phyloP scores from a whole-genome alignment of 1,140 invertebrate species.

The Calosoma granatense region DNA sequence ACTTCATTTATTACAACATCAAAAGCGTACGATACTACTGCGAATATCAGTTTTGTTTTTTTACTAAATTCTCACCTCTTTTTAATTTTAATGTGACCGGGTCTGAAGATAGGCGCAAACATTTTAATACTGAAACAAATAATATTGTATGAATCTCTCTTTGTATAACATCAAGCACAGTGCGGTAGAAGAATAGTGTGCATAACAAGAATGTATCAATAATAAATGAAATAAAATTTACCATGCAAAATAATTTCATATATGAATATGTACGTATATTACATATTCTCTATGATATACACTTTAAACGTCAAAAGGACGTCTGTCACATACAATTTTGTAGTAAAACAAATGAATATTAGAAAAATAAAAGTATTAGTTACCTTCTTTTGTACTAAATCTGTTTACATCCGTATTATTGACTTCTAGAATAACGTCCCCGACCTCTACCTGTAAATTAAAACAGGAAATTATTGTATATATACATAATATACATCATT shows the following conservation, averaged over 20 bases:
- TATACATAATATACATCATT: no score
- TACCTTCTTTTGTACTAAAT: constrained; percentile 85
- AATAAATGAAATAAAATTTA: neutral
- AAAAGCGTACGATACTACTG: no score
- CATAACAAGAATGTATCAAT: neutral
- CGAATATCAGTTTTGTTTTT: no score
- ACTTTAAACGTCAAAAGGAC: no score
- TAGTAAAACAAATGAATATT: no score
- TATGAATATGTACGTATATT: no score
- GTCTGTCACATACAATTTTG: no score
- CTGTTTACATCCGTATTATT: constrained; percentile 85
- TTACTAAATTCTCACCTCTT: constrained; percentile 56
- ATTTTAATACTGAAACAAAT: constrained; percentile 74
- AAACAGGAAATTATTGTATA: constrained; percentile 12
- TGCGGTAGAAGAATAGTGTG: neutral
- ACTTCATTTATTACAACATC: no score
- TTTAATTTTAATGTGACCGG: constrained; percentile 78
- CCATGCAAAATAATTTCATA: neutral
- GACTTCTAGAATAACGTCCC: constrained; percentile 85
- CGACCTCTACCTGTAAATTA: constrained; percentile 74
- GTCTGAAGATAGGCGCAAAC: constrained; percentile 75
- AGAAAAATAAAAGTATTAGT: constrained; percentile 19
- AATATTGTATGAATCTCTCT: neutral
- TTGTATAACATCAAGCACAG: constrained; percentile 29
- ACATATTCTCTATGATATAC: no score